phyloP scores from a whole-genome alignment of 2,113 vertebrate species.

The Physeter macrocephalus region DNA sequence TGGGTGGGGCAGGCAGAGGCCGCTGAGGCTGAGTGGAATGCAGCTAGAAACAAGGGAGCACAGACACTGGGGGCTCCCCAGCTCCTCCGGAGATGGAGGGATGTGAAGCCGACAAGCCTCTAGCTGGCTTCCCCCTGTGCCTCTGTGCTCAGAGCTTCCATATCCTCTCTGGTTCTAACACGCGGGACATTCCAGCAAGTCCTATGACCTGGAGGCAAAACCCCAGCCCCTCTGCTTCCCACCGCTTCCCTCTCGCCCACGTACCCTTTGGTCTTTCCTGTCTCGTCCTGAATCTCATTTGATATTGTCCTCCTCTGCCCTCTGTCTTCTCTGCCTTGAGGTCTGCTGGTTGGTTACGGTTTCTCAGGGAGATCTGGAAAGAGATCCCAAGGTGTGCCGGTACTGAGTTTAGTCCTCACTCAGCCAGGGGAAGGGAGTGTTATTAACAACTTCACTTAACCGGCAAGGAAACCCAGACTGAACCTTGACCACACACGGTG shows the following conservation, averaged over 20 bases:
- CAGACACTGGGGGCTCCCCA: accelerated
- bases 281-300: accelerated
- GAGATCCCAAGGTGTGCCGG: not conserved
- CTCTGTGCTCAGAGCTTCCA: not conserved
- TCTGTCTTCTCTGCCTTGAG: too few species aligned
- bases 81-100: not conserved
- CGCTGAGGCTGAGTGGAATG: accelerated
- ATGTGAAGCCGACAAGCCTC: accelerated
- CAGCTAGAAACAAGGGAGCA: too few species aligned
- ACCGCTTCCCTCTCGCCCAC: accelerated
- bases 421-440: accelerated
- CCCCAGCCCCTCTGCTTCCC: accelerated
- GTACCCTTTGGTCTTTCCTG: accelerated
- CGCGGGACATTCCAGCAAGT: accelerated
- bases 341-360: accelerated
- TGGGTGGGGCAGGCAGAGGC: accelerated
- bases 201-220: accelerated
- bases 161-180: accelerated
- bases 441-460: accelerated
- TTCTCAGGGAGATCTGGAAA: not conserved
- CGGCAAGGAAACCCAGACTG: accelerated
- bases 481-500: accelerated
- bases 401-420: accelerated
- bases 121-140: accelerated
- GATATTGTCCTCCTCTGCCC: accelerated